These are phyloP conservation scores for Halocynthia aurantium DNA, from an alignment of 23 tunicate species.

Conservation along the genomic window DNA sequence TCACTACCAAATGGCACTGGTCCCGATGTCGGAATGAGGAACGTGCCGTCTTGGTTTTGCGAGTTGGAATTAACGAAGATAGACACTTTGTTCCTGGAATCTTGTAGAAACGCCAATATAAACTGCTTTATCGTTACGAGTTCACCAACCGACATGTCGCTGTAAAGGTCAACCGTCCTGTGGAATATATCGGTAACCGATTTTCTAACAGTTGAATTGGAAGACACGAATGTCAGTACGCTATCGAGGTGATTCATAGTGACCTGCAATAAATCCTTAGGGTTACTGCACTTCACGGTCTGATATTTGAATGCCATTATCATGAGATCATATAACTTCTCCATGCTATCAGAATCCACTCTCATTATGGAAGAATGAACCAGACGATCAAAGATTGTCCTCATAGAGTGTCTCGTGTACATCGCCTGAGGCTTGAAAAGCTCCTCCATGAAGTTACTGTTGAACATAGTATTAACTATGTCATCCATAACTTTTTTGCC, in stretches of 20 bases:
- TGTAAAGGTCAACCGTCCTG: constrained; percentile 33
- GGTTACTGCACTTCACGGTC: constrained; percentile 26
- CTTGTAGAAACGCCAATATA: constrained; percentile 53
- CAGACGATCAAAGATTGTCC: constrained; percentile 39
- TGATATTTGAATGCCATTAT: constrained; percentile 87
- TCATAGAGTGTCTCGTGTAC: constrained; percentile 45
- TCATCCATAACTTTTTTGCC: constrained; percentile 49
- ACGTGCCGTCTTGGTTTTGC: constrained; percentile 70
- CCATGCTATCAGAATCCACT: constrained; percentile 79
- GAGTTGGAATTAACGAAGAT: constrained; percentile 39
- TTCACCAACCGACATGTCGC: constrained; percentile 29
- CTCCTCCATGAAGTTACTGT: constrained; percentile 31
- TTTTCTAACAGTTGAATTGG: constrained; percentile 9
- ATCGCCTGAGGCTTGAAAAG: constrained; percentile 49
- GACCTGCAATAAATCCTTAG: constrained; percentile 41
- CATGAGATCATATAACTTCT: constrained; percentile 81
- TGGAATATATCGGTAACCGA: constrained; percentile 22
- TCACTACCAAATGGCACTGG: constrained; percentile 42
- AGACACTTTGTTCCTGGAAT: constrained; percentile 67
- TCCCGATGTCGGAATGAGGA: constrained; percentile 41
- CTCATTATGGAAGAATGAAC: constrained; percentile 83
- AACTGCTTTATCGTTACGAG: constrained; percentile 45
- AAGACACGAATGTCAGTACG: constrained; percentile 34
- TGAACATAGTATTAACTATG: constrained; percentile 62
- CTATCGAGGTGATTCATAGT: constrained; percentile 73